Evolutionary conservation across 2,797 vertebrate genomes (phyloP).

Genomic region (Anomalospiza imberbis): DNA sequence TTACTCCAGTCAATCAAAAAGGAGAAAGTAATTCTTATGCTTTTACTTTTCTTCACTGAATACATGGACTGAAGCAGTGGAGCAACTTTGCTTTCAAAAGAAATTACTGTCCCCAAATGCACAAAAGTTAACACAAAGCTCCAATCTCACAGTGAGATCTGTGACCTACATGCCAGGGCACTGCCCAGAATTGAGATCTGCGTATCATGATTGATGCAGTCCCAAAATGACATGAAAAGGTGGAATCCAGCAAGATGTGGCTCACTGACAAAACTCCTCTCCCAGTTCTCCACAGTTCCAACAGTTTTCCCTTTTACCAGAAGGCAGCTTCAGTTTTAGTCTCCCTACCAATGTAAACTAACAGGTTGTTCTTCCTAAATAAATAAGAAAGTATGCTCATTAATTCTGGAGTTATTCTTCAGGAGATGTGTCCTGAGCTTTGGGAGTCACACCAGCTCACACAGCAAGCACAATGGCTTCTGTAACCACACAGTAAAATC

Average conservation of each 20-base stretch:
- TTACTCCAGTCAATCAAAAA: neutral
- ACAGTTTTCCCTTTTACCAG: neutral
- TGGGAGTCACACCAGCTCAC: neutral
- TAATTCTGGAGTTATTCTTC: neutral
- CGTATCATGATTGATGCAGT: neutral
- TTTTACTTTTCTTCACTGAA: neutral
- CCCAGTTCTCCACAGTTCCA: neutral
- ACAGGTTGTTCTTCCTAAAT: neutral
- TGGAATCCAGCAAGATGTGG: neutral
- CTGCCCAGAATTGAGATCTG: neutral
- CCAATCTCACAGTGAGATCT: accelerated
- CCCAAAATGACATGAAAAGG: neutral
- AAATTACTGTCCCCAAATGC: neutral
- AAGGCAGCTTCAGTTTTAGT: neutral
- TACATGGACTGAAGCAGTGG: neutral
- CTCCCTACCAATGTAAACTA: neutral
- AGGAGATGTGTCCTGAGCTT: neutral
- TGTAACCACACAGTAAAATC: neutral
- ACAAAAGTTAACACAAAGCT: neutral
- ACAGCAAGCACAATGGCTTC: neutral
- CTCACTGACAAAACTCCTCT: neutral
- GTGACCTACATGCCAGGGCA: neutral
- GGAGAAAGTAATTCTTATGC: neutral
- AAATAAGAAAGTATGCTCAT: accelerated
- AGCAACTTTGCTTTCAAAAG: neutral